These are phyloP conservation scores for Leuciscus waleckii DNA, from an alignment of 2,797 vertebrate genomes.

Conservation along the genomic window DNA sequence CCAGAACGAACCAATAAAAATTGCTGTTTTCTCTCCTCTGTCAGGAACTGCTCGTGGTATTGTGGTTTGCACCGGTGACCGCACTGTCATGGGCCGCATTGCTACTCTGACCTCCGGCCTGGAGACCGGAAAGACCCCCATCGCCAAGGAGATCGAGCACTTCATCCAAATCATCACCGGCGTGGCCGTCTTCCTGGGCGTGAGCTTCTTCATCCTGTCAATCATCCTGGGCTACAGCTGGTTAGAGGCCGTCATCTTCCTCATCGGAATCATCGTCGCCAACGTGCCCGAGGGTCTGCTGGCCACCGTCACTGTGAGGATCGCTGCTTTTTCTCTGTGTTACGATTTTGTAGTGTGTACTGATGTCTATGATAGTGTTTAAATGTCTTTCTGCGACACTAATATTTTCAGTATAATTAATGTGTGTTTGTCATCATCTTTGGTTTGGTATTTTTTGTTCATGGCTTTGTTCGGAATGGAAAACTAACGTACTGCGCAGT, in stretches of 20 bases:
- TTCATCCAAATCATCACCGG: conserved; percentile 95
- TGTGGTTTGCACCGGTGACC: conserved; percentile 89
- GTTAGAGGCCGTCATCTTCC: conserved; percentile 94
- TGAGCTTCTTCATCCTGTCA: conserved; percentile 90
- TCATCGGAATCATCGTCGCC: conserved; percentile 94
- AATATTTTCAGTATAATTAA: neutral
- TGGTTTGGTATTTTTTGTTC: neutral
- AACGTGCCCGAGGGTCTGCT: conserved; percentile 92
- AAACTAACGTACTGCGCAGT: neutral
- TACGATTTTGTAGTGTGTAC: neutral
- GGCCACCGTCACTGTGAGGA: conserved; percentile 91
- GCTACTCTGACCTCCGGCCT: conserved; percentile 91
- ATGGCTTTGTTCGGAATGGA: conserved; percentile 25
- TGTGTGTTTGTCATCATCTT: conserved; percentile 7
- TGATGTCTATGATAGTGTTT: neutral
- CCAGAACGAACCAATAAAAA: neutral
- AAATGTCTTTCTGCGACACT: neutral
- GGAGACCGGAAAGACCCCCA: conserved; percentile 92
- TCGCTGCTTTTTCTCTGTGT: neutral
- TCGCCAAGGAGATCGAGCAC: conserved; percentile 92
- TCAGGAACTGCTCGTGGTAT: conserved; percentile 91
- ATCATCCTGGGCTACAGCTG: conserved; percentile 87
- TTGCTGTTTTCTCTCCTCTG: neutral
- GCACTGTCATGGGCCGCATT: conserved; percentile 93
- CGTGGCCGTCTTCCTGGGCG: conserved; percentile 90